Base-by-base conservation (phyloP, 2,888 invertebrate genomes). In the Leptodirus hochenwartii region DNA sequence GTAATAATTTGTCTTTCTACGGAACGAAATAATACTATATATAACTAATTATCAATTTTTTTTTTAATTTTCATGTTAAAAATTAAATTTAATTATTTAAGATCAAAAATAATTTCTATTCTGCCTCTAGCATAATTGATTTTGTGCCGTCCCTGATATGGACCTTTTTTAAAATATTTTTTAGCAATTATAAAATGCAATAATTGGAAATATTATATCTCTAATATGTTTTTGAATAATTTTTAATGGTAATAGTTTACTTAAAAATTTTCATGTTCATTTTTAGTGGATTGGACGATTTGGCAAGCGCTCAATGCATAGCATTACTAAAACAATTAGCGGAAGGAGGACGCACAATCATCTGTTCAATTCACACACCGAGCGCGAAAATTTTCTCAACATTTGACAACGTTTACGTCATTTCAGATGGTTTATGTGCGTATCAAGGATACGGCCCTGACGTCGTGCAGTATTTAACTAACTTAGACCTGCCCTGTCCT, bases 351-450 rank as follows among this genome's bases (percentile, higher is more conserved):
- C 63, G 93, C 16, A 93, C 91, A 0, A 79, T 95, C 4, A 69
- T 95, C 32, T 93, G 91, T 47, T 91, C 91, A 0, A 72, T 95
- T 29, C 95, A 95, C 56, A 91, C 93, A n/a, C 95, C 95, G 0
- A 90, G 88, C 37, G 91, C 93, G 1, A 75, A 77, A 40, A 62
- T 91, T 28, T 93, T 95, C 53, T 71, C 82, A 9, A 78, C 80
- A 61, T 88, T 95, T 50, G 88, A 84, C 55, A 77, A 90, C 48
- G 72, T 91, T 2, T 93, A 90, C 48, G 71, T 93, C 32, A 66
- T 95, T 25, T 75, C 88, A 0, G 72, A 70, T 27, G 95, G 95
- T 0, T 74, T 84, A 42, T 93, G 91, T 49, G 75, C 84, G 4
- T 95, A 87, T 53, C 77, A 87, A 44, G 93, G 93, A 2, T 64